Evolutionary conservation across 1,140 invertebrate species (phyloP), one percentile per base, ranked within the genome.

Genomic region (Neodiprion lecontei): DNA sequence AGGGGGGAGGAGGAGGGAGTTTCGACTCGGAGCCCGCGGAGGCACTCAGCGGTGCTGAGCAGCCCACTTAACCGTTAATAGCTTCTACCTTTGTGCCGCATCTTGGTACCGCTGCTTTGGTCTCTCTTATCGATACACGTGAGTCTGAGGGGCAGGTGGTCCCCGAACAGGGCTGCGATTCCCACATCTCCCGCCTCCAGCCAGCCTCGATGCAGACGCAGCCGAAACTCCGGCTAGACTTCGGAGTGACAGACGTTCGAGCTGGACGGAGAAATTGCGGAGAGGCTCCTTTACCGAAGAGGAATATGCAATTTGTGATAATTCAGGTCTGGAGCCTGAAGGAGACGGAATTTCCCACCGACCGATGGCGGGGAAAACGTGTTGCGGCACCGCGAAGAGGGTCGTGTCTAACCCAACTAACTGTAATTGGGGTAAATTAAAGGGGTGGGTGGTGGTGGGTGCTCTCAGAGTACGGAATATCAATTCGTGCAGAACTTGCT

Each of bases 11-110:
- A 65, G 7, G 61, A 65, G 12, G 61, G 17, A 14, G 61, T 65
- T 21, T 40, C 28, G n/a, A 61, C n/a, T 61, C 53, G 53, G 1
- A 61, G 67, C 21, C 11, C 14, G 17, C n/a, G 23, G 67, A 69
- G 23, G 14, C 67, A 69, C 67, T 77, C 66, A 68, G 65, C 21
- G 48, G 23, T 9, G 53, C n/a, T 47, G 76, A 72, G 65, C 76
- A 77, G 76, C 72, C 73, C 68, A 72, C 69, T 77, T 77, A 77
- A 76, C 48, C 67, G 76, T 69, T 76, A 74, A 77, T 77, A 76
- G 76, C 75, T 70, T 76, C 66, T 28, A 48, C 65, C 72, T 77
- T 76, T 77, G 76, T 72, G 21, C 21, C 28, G 28, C 9, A 1
- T 23, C 10, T 40, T 14, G 17, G 69, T 67, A 61, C 28, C 75